These are phyloP conservation scores for Agriopis leucophaearia DNA, from an alignment of 2,888 invertebrate species.

Conservation along the genomic window DNA sequence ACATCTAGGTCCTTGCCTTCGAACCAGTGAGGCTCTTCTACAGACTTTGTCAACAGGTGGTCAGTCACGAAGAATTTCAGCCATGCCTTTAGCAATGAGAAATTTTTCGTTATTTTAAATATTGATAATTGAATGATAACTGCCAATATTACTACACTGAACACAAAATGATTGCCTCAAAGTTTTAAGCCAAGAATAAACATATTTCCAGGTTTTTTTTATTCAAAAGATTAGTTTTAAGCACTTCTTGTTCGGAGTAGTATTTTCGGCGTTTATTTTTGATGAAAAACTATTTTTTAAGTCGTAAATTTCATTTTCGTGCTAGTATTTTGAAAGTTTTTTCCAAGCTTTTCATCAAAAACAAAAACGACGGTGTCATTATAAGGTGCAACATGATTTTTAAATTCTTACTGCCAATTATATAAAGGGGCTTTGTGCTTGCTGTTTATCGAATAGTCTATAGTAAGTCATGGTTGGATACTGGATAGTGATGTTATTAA, in stretches of 20 bases:
- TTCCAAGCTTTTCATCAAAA: slow-evolving; percentile 26
- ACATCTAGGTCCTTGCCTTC: slow-evolving; percentile 71
- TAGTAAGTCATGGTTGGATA: slow-evolving; percentile 18
- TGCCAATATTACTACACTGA: slow-evolving; percentile 28
- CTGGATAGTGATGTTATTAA: slow-evolving; percentile 19
- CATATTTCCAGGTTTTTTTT: background rate
- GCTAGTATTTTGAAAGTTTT: background rate
- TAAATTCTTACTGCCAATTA: slow-evolving; percentile 71
- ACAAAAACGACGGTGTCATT: slow-evolving; percentile 30
- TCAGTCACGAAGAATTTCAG: slow-evolving; percentile 87
- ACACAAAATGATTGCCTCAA: background rate
- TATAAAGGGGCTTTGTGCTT: slow-evolving; percentile 82
- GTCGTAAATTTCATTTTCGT: background rate
- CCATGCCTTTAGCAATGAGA: slow-evolving; percentile 84
- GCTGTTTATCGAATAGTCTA: slow-evolving; percentile 31
- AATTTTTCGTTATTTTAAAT: slow-evolving; percentile 59
- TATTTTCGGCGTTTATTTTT: background rate
- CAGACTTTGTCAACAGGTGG: slow-evolving; percentile 80
- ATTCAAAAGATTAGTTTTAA: background rate
- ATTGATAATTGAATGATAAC: slow-evolving; percentile 37
- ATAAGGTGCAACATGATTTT: slow-evolving; percentile 48
- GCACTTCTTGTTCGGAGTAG: background rate
- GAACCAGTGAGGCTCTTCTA: slow-evolving; percentile 83
- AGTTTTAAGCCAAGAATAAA: too few relatives aligned
- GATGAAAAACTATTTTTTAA: background rate